Evolutionary conservation across 2,113 vertebrate species (phyloP).

Genomic region (Tautogolabrus adspersus): DNA sequence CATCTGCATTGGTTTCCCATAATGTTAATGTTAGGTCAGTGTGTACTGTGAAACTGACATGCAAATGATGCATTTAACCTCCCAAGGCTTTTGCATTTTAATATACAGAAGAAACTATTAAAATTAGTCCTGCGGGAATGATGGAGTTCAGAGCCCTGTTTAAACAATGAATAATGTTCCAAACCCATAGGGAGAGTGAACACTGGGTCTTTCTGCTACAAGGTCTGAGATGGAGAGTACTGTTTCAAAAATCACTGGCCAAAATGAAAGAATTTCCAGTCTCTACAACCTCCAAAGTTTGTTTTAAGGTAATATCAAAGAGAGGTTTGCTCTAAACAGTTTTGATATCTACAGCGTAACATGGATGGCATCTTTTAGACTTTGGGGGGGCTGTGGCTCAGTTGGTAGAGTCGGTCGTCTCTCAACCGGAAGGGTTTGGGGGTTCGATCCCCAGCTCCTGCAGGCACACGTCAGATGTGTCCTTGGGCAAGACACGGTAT

Average conservation of each 20-base stretch:
- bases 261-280: slow-evolving; percentile 9
- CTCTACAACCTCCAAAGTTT: too few species aligned
- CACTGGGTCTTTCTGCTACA: background rate
- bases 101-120: background rate
- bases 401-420: too few species aligned
- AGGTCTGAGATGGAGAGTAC: too few species aligned
- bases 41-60: slow-evolving; percentile 20
- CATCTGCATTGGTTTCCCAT: slow-evolving; percentile 51
- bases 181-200: background rate
- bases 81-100: slow-evolving; percentile 24
- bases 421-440: too few species aligned
- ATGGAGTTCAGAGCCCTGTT: background rate
- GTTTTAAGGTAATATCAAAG: too few species aligned
- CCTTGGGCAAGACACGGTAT: too few species aligned
- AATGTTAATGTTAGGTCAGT: slow-evolving; percentile 55
- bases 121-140: background rate
- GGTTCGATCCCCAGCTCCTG: too few species aligned
- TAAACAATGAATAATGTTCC: background rate
- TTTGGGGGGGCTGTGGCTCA: too few species aligned
- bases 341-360: too few species aligned
- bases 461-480: too few species aligned
- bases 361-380: too few species aligned
- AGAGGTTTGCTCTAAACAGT: too few species aligned
- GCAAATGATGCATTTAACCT: slow-evolving; percentile 38
- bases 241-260: background rate